Evolutionary conservation across 2,113 vertebrate genomes (phyloP), one percentile per base, ranked within the genome.

Genomic region (Pseudorasbora parva): DNA sequence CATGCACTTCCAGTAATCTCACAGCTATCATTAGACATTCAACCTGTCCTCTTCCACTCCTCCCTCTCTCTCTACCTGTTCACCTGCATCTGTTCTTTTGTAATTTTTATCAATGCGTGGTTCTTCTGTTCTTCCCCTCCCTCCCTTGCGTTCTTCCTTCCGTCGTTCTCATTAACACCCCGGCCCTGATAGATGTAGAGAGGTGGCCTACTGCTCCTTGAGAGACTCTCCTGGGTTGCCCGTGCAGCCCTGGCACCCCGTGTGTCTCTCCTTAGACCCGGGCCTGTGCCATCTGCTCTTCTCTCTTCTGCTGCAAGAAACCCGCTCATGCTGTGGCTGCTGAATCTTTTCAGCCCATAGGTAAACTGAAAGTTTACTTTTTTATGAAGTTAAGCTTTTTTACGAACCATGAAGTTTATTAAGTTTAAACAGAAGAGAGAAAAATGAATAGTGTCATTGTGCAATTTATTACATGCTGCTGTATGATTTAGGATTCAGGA

Each of bases 281-380:
- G 60, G 69, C 68, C 37, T 60, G 14, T 5, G 75, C 92, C 91
- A 93, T 93, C 92, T 93, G 92, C n/a, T n/a, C n/a, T n/a, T n/a
- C 10, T 33, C 11, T 57, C 74, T 56, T 72, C 64, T 81, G 45
- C 62, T 41, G 78, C 66, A 41, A 11, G 66, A 69, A 41, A 41
- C 37, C 33, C 11, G 37, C 33, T 41, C 66, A 69, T 2, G 33
- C 33, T 68, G 64, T 41, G 64, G 30, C 62, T 23, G 45, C 33
- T 77, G 30, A 21, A 41, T 33, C 21, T 77, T 56, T 41, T 57
- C 74, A 59, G 30, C 19, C 12, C 7, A 11, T 23, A 23, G 51
- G 30, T 77, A n/a, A 21, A 54, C 54, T 41, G 33, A 23, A 77
- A 59, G 74, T 77, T 41, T 2, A 77, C 54, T 37, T 77, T 59